These are phyloP conservation scores for Callimorpha dominula DNA, from an alignment of 2,888 invertebrate species.

Conservation along the genomic window DNA sequence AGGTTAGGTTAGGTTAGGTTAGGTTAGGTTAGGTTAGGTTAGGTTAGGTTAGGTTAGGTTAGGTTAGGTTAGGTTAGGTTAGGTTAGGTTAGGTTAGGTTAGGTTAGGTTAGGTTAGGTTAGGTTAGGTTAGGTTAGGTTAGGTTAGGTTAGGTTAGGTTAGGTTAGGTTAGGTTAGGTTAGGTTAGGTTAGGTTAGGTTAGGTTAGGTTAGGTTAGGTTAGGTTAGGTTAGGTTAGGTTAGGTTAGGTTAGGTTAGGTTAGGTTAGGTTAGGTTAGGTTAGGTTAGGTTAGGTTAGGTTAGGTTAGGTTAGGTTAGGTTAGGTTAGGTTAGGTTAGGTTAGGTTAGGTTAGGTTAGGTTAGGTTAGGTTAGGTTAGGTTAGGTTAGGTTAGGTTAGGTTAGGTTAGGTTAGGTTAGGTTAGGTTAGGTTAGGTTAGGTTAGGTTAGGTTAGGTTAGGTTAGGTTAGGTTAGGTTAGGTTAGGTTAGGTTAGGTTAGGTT, in stretches of 20 bases:
- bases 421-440: conserved; percentile 28
- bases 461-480: too few relatives aligned
- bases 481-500: conserved; percentile 23
- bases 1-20: conserved; percentile 16
- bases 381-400: conserved; percentile 25
- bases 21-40: conserved; percentile 18
- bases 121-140: conserved; percentile 18
- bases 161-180: conserved; percentile 18
- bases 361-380: conserved; percentile 29
- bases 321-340: conserved; percentile 8
- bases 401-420: conserved; percentile 20
- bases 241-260: too few relatives aligned
- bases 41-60: conserved; percentile 18
- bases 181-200: conserved; percentile 18
- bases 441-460: too few relatives aligned
- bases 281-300: too few relatives aligned
- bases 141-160: conserved; percentile 18
- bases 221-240: too few relatives aligned
- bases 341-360: conserved; percentile 5
- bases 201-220: too few relatives aligned
- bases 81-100: conserved; percentile 18
- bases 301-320: too few relatives aligned
- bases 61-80: conserved; percentile 18
- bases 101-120: conserved; percentile 18
- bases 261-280: too few relatives aligned